Base-by-base conservation (phyloP, 2,113 vertebrate species). In the Brachyhypopomus gauderio region DNA sequence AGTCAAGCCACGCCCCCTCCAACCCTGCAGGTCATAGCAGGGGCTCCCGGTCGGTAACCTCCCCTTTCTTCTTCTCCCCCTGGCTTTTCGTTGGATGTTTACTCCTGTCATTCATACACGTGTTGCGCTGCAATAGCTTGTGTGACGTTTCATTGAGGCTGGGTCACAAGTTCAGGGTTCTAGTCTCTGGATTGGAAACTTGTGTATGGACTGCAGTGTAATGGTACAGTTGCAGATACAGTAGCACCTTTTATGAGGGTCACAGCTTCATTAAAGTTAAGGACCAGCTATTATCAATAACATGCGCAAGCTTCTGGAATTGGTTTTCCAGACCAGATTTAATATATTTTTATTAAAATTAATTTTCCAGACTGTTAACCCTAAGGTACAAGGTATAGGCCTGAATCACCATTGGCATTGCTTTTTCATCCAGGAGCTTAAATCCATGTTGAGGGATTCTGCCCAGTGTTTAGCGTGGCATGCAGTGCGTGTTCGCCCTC, bases 21-120 rank as follows among this genome's bases (percentile, higher is more conserved):
- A 88, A 85, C 89, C 88, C 92, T 88, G 91, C 95, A 94, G 96
- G 96, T 95, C 96, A 96, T 95, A 96, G 95, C 94, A 91, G 95
- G 92, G 93, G 94, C 88, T 95, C 96, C 96, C 96, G 97, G 97
- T 98, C 96, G 94, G 97, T 98, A 97, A 95, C 94, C 95, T 95
- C 94, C 92, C 90, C 77, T 85, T 84, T 90, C 7, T 71, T 30
- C 67, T 60, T 66, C 58, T 20, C 30, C 17, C 85, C 79, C 91
- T 91, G 90, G 87, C 88, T 90, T 89, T 89, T 85, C 34, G 90
- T 90, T 92, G 89, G 90, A 89, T 92, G 63, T 87, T 85, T 86
- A 87, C 85, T 80, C 86, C 84, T 84, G 83, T 48, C 83, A 86
- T 83, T 90, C 78, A 78, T 83, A 58, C 58, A 9, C 64, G 70